Evolutionary conservation across 2,797 vertebrate species (phyloP).

Genomic region (Etheostoma nigrum): DNA sequence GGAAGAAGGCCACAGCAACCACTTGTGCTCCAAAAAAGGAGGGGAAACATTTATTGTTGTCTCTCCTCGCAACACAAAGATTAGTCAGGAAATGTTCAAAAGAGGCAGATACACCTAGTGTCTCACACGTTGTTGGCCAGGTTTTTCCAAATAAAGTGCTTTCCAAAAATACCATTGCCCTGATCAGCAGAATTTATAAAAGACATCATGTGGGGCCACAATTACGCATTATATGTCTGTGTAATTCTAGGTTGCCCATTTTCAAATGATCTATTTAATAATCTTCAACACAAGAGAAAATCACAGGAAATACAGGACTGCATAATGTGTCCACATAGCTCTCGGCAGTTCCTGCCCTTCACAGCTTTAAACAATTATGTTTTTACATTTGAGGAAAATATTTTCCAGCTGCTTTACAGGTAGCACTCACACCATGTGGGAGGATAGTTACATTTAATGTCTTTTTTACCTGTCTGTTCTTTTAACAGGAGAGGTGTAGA

Average conservation of each 20-base stretch:
- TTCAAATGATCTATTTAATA: slow-evolving; percentile 58
- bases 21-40: slow-evolving; percentile 82
- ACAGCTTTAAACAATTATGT: slow-evolving; percentile 79
- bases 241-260: slow-evolving; percentile 32
- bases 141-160: slow-evolving; percentile 18
- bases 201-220: slow-evolving; percentile 7
- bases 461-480: background rate
- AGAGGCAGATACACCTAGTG: slow-evolving; percentile 11
- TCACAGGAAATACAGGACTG: slow-evolving; percentile 58
- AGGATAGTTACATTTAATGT: slow-evolving; percentile 13
- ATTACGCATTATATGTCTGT: slow-evolving; percentile 25
- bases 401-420: slow-evolving; percentile 72
- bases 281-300: slow-evolving; percentile 52
- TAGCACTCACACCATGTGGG: slow-evolving; percentile 33
- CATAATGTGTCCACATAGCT: slow-evolving; percentile 48
- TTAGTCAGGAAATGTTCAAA: slow-evolving; percentile 19
- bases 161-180: slow-evolving; percentile 8
- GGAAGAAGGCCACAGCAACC: slow-evolving; percentile 51
- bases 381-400: slow-evolving; percentile 73
- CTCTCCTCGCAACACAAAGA: slow-evolving; percentile 42
- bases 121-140: background rate
- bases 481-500: background rate
- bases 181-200: slow-evolving; percentile 19
- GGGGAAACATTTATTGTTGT: slow-evolving; percentile 69
- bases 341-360: slow-evolving; percentile 53